Base-by-base conservation (phyloP, 2,888 invertebrate species). In the Loripinus fragilis region DNA sequence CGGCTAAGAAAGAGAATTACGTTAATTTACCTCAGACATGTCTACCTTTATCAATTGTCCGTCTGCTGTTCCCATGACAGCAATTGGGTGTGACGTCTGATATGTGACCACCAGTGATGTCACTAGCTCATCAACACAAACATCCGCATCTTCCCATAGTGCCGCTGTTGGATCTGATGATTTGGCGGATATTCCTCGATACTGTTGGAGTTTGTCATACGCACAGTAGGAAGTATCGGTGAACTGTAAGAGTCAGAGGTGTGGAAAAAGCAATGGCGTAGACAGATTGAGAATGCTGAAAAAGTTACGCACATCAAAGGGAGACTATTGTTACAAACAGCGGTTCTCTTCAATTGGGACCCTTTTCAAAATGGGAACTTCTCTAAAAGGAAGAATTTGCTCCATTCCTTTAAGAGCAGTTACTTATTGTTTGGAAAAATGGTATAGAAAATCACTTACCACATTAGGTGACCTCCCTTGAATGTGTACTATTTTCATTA, bases 1-100 rank as follows among this genome's bases (percentile, higher is more conserved):
- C 8, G 12, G 7, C 20, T 30, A 60, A 33, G 2, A 60, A 12
- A 60, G 60, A 20, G 60, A 12, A 60, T 60, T 33, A 33, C 33
- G 60, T 8, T 30, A 60, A 60, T 10, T 60, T 60, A 60, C 60
- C 60, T 60, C 17, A 60, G 33, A 60, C 60, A 67, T 67, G 67
- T 23, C 23, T 78, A 84, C 84, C 84, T 85, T 85, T 48, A 85
- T 52, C 50, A 85, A 28, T 10, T 78, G 70, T 23, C 84, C 84
- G 70, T 81, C 80, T 5, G 48, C 30, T 17, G 84, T 85, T 33
- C 84, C 84, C 0, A 85, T 48, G 1, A 85, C 76, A 17, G 76
- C 80, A 20, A 85, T 80, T 50, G 84, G 81, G 50, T 85, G 84
- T 20, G 48, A 28, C 3, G 42, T n/a, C 50, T 85, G 84, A 25